These are phyloP conservation scores for Pogoniulus pusillus DNA, from an alignment of 2,797 vertebrate species.

Conservation along the genomic window DNA sequence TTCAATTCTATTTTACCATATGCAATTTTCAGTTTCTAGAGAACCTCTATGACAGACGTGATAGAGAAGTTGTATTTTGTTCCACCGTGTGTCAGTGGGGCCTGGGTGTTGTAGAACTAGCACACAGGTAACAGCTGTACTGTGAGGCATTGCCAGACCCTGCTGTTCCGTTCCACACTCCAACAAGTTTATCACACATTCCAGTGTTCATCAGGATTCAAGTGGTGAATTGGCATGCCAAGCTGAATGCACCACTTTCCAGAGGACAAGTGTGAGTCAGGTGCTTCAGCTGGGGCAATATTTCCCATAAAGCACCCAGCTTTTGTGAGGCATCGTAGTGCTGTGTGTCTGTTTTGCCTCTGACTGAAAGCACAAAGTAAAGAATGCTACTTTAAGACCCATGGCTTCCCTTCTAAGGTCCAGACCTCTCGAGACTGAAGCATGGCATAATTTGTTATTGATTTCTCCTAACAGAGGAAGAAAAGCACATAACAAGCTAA, in stretches of 20 bases:
- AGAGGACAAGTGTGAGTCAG: not conserved
- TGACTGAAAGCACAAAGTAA: not conserved
- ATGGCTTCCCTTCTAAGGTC: not conserved
- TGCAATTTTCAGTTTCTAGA: not conserved
- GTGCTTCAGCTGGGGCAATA: not conserved
- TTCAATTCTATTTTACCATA: not conserved
- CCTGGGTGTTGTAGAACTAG: not conserved
- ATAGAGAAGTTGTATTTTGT: not conserved
- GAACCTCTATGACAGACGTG: not conserved
- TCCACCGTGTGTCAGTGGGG: not conserved
- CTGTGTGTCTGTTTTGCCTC: not conserved
- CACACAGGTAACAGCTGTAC: not conserved
- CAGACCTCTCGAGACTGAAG: not conserved
- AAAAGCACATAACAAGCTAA: not conserved
- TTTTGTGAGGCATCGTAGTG: not conserved
- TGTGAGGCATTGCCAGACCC: not conserved
- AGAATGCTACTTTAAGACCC: not conserved
- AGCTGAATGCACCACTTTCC: not conserved
- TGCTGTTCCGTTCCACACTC: not conserved
- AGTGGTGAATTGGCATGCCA: not conserved
- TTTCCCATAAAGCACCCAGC: not conserved
- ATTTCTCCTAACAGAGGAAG: not conserved
- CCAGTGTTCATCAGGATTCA: not conserved
- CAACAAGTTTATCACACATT: not conserved
- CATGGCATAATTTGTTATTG: not conserved